Base-by-base conservation (phyloP, 2,797 vertebrate genomes). In the Fundulus diaphanus region DNA sequence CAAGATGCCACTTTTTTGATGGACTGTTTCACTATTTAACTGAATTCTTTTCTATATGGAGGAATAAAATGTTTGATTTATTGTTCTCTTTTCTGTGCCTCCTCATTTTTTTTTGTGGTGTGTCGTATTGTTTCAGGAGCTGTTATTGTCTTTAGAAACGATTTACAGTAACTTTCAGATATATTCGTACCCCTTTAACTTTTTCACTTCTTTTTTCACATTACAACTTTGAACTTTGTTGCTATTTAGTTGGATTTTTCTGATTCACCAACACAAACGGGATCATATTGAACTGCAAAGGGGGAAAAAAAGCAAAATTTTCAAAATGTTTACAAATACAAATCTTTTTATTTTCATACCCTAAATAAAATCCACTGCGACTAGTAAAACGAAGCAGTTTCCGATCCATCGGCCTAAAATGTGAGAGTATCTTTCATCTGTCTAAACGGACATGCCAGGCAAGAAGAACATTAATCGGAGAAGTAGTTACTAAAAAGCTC, bases 21-120 rank as follows among this genome's bases (percentile, higher is more conserved):
- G 91, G 93, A 94, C 93, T 95, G 92, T 95, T 95, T 92, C 90
- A 88, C 90, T 93, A 92, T 93, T 94, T 92, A 94, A 95, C 90
- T 92, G 86, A 92, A 94, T 91, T 94, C 82, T 92, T 95, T 95
- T 95, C 93, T 95, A 94, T 94, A 91, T 89, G 85, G 81, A 92
- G 85, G 91, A 93, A 92, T 94, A 93, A 93, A 65, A 94, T 90
- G 86, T 92, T 93, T 92, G 93, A 94, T 95, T 95, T 95, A 94
- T 89, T 92, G 84, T 90, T 87, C 87, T 85, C 83, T 91, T 90
- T 88, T 72, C 65, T 2, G 13, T 0, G 70, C n/a, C 73, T 89
- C 81, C 20, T 76, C 46, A n/a, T 65, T 65, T 63, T 63, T 48
- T 44, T 44, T 7, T 48, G 13, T 15, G 16, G 35, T 65, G 5